Conservation (phyloP, 2,797 vertebrate genomes). For the Neomorphus geoffroyi region DNA sequence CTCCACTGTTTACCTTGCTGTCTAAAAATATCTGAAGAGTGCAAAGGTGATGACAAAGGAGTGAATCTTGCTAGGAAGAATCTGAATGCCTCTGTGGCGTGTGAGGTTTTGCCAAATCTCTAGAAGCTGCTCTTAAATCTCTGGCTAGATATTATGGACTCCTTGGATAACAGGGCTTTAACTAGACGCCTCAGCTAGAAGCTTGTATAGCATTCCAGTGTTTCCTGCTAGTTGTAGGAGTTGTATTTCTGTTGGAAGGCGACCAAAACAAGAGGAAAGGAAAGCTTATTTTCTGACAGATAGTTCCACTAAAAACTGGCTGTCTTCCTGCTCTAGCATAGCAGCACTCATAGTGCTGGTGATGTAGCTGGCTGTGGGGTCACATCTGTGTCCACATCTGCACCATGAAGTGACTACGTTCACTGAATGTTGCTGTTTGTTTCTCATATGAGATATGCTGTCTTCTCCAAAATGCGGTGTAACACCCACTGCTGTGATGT, state of each 20-base stretch:
- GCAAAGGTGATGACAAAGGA: not conserved
- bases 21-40: not conserved
- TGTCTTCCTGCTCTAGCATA: not conserved
- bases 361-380: accelerated
- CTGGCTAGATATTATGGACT: constrained; percentile 1
- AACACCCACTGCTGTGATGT: not conserved
- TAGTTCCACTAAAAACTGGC: not conserved
- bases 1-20: not conserved
- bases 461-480: not conserved
- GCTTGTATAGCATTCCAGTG: constrained; percentile 9
- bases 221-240: constrained; percentile 49
- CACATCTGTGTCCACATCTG: constrained; percentile 4
- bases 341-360: not conserved
- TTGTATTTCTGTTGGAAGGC: constrained; percentile 38
- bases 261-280: not conserved
- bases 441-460: accelerated
- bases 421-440: not conserved
- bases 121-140: constrained; percentile 41
- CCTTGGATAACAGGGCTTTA: constrained; percentile 38
- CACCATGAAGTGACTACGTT: not conserved
- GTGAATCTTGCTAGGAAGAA: not conserved
- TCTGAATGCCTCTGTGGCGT: not conserved
- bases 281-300: constrained; percentile 22
- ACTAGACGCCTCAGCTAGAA: constrained; percentile 14
- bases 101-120: constrained; percentile 38